Conservation (phyloP, 2,888 invertebrate genomes). For the Drosophila meridionalis region DNA sequence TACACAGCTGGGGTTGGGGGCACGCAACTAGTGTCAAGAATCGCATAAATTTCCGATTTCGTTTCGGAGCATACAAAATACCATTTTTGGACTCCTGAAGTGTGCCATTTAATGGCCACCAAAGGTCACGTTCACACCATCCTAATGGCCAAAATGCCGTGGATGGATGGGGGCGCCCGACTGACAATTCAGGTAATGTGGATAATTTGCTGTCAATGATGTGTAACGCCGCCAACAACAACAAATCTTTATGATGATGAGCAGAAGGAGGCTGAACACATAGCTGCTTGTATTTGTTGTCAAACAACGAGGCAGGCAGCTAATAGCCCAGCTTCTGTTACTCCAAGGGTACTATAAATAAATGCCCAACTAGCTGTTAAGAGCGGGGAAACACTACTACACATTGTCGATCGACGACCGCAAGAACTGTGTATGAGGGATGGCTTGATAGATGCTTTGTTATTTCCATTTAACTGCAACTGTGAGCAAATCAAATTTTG, state of each 20-base stretch:
- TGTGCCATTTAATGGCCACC: conserved; percentile 83
- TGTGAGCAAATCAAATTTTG: conserved; percentile 74
- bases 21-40: conserved; percentile 81
- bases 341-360: conserved; percentile 76
- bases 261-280: conserved; percentile 6
- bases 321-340: conserved; percentile 65
- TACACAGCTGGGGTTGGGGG: background rate
- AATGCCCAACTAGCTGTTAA: conserved; percentile 48
- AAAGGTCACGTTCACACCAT: conserved; percentile 83
- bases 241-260: conserved; percentile 28
- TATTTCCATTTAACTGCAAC: conserved; percentile 68
- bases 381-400: background rate
- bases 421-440: conserved; percentile 7
- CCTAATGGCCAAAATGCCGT: conserved; percentile 65
- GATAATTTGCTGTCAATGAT: conserved; percentile 84
- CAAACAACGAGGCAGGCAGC: conserved; percentile 66
- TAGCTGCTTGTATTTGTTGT: conserved; percentile 76
- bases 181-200: conserved; percentile 84
- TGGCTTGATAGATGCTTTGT: conserved; percentile 73
- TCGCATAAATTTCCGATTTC: conserved; percentile 82
- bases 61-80: conserved; percentile 57
- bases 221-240: conserved; percentile 77
- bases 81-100: conserved; percentile 70
- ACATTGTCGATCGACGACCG: conserved; percentile 8
- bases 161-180: conserved; percentile 56